Percentiles rank a stretch among this genome's conserved stretches.
phyloP scores from a whole-genome alignment of 2,888 invertebrate species.

The Spisula solida region DNA sequence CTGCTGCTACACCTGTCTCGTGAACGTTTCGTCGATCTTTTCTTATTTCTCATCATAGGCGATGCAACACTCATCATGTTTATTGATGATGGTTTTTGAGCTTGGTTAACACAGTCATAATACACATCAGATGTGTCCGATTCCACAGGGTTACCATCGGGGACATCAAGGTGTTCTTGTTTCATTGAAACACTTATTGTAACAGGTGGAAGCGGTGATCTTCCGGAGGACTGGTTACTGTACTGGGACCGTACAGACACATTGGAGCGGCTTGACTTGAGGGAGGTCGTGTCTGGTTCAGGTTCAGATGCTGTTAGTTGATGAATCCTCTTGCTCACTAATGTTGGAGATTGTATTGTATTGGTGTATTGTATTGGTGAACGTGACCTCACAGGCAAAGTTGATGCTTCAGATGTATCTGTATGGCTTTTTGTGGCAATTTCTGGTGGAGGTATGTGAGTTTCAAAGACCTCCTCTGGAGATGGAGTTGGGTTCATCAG shows the following conservation, averaged over 20 bases:
- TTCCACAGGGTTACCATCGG: conserved; percentile 36
- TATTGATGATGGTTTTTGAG: conserved; percentile 31
- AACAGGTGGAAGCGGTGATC: conserved; percentile 24
- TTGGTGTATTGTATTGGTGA: conserved; percentile 31
- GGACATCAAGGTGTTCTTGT: not conserved
- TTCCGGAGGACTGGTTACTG: conserved; percentile 15
- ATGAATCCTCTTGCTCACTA: conserved; percentile 53
- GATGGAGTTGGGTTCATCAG: conserved; percentile 62
- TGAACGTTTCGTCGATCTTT: conserved; percentile 21
- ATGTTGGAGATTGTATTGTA: conserved; percentile 54
- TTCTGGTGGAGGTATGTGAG: conserved; percentile 11
- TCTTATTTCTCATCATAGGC: conserved; percentile 24
- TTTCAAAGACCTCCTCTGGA: conserved; percentile 38
- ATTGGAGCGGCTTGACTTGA: conserved; percentile 45
- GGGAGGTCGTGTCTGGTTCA: conserved; percentile 40
- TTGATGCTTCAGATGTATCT: not conserved
- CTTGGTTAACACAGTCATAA: conserved; percentile 55
- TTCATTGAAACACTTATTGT: not conserved
- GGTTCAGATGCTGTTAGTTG: conserved; percentile 15
- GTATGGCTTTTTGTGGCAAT: not conserved
- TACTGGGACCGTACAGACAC: conserved; percentile 38
- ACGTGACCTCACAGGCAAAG: not conserved
- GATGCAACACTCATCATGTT: conserved; percentile 10
- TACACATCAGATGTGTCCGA: conserved; percentile 62
- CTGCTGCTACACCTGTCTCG: conserved; percentile 27